These are phyloP conservation scores for Apis laboriosa DNA, from an alignment of 1,140 invertebrate genomes.

Conservation along the genomic window DNA sequence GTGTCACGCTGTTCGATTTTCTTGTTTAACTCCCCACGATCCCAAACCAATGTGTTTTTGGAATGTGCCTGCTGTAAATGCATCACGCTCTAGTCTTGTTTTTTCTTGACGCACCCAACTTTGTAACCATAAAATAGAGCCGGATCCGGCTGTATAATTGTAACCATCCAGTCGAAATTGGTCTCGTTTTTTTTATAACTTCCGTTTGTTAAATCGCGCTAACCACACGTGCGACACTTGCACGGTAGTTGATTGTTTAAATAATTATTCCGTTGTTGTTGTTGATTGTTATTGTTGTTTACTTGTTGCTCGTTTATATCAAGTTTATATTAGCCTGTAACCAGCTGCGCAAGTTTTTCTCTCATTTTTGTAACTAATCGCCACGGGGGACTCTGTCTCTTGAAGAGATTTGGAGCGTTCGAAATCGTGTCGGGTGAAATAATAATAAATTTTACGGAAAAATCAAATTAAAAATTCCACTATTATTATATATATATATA, in stretches of 20 bases:
- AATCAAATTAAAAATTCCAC: no score
- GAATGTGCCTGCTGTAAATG: slow-evolving; percentile 73
- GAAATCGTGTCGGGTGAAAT: not conserved
- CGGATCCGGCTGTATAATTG: not conserved
- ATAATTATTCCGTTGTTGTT: slow-evolving; percentile 38
- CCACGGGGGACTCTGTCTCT: not conserved
- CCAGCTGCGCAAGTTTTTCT: slow-evolving; percentile 28
- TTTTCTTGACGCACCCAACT: slow-evolving; percentile 38
- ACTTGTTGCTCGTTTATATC: slow-evolving; percentile 54
- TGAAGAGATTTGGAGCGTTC: slow-evolving; percentile 38
- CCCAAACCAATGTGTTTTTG: slow-evolving; percentile 48
- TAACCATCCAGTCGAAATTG: slow-evolving; percentile 11
- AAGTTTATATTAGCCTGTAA: slow-evolving; percentile 36
- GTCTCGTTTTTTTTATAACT: slow-evolving; percentile 27
- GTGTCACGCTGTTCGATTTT: not conserved
- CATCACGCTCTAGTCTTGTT: slow-evolving; percentile 60
- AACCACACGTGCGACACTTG: slow-evolving; percentile 62
- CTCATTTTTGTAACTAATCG: not conserved
- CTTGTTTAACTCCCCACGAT: slow-evolving; percentile 4
- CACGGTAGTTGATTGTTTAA: slow-evolving; percentile 57
- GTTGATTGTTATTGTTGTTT: slow-evolving; percentile 38
- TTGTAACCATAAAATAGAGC: slow-evolving; percentile 9
- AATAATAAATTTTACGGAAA: no score
- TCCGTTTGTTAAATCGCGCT: slow-evolving; percentile 37
- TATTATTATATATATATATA: no score